Evolutionary conservation across 2,888 invertebrate genomes (phyloP).

Genomic region (Mantis religiosa): DNA sequence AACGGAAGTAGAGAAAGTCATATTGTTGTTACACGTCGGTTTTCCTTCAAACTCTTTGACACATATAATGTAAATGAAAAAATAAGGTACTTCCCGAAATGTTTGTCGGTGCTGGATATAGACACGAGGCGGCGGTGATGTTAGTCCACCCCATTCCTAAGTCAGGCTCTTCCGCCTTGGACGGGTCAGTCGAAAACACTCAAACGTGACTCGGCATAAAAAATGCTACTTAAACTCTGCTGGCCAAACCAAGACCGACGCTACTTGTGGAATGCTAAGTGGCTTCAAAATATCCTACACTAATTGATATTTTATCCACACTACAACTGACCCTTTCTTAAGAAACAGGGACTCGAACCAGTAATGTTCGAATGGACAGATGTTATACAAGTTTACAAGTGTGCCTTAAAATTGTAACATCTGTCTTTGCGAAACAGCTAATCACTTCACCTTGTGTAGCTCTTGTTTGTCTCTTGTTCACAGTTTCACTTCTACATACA

Average conservation of each 20-base stretch:
- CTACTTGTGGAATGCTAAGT: neutral
- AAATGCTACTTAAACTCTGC: neutral
- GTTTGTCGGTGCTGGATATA: neutral
- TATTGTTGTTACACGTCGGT: too few relatives aligned
- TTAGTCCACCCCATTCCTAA: neutral
- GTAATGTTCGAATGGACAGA: neutral
- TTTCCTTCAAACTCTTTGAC: too few relatives aligned
- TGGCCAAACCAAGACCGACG: neutral
- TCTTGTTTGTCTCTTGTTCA: too few relatives aligned
- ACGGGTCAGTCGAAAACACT: neutral
- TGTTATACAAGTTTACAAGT: too few relatives aligned
- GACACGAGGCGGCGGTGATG: neutral
- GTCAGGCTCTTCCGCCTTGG: neutral
- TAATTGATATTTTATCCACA: neutral
- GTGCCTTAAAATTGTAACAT: too few relatives aligned
- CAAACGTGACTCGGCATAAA: neutral
- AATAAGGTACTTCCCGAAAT: neutral
- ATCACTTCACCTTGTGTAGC: too few relatives aligned
- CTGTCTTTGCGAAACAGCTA: too few relatives aligned
- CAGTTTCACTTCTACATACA: too few relatives aligned
- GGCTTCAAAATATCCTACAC: neutral
- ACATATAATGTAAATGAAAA: too few relatives aligned
- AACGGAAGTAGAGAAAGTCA: too few relatives aligned
- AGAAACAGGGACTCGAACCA: neutral
- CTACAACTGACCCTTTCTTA: neutral